Conservation (phyloP, 1,140 invertebrate species). For the Heliothis subflexa region DNA sequence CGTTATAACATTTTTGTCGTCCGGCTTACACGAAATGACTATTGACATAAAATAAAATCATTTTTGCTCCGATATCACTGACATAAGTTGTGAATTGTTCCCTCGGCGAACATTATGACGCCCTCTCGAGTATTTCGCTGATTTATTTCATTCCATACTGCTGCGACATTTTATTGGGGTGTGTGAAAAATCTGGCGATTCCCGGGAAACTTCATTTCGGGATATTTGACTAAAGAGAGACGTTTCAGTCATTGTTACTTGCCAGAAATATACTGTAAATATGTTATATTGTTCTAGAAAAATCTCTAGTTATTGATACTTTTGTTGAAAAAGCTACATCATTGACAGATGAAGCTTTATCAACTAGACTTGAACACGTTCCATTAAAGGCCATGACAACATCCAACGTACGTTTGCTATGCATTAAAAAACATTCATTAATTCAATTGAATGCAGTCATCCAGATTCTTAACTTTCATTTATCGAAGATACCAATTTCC, state of each 20-base stretch:
- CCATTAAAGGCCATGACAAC: neutral
- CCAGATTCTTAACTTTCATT: constrained; percentile 20
- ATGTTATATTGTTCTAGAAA: too few relatives aligned
- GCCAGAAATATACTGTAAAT: too few relatives aligned
- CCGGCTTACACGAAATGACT: constrained; percentile 18
- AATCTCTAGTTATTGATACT: too few relatives aligned
- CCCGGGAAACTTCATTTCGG: neutral
- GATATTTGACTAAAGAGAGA: neutral
- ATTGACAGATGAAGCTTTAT: neutral
- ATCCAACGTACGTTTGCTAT: neutral
- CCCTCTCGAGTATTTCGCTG: constrained; percentile 26
- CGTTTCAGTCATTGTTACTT: too few relatives aligned
- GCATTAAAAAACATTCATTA: constrained; percentile 2
- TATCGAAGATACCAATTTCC: constrained; percentile 20
- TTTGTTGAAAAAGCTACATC: neutral
- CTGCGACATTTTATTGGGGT: constrained; percentile 33
- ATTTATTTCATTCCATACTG: constrained; percentile 28
- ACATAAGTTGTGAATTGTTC: constrained; percentile 35
- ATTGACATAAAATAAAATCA: constrained; percentile 21
- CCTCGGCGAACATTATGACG: constrained; percentile 28
- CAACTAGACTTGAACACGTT: neutral
- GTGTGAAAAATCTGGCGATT: constrained; percentile 11
- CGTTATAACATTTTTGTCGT: neutral
- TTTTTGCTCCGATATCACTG: neutral
- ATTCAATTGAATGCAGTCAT: constrained; percentile 30